Percentiles rank a stretch among this genome's conserved stretches.
Evolutionary conservation across 2,113 vertebrate species (phyloP).

Genomic region (Cavia porcellus): DNA sequence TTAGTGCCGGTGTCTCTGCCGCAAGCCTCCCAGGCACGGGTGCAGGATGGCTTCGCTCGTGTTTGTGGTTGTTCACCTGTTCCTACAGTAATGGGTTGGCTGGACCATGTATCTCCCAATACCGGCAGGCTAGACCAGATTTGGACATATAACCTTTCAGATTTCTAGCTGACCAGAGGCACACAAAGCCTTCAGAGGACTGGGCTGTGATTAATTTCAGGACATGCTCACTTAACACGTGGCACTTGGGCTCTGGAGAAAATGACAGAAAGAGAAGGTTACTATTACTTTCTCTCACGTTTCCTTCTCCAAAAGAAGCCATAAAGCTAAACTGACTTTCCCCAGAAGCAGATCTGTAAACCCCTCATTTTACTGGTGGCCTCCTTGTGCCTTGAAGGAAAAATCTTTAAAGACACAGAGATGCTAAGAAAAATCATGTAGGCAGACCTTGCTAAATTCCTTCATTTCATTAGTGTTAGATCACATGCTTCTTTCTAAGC

Average conservation of each 20-base stretch:
- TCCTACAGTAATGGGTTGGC: not conserved
- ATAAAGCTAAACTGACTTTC: not conserved
- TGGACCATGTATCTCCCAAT: not conserved
- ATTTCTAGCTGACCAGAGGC: not conserved
- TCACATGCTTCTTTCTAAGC: not conserved
- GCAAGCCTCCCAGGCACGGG: not conserved
- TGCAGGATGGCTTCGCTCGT: not conserved
- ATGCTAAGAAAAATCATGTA: not conserved
- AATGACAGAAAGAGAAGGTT: not conserved
- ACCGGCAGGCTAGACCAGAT: too few species aligned
- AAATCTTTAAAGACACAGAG: not conserved
- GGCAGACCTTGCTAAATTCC: not conserved
- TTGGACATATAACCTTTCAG: rapidly evolving
- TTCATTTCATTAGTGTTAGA: not conserved
- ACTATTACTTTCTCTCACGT: not conserved
- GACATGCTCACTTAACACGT: too few species aligned
- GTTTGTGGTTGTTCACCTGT: not conserved
- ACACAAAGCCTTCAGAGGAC: not conserved
- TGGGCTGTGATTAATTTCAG: not conserved
- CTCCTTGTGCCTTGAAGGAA: not conserved
- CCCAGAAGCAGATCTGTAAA: not conserved
- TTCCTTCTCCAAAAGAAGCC: not conserved
- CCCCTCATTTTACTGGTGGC: not conserved
- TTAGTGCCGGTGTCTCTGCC: not conserved
- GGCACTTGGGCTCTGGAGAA: not conserved